Evolutionary conservation across 1,140 invertebrate genomes (phyloP).

Genomic region (Psilanteris sp.): DNA sequence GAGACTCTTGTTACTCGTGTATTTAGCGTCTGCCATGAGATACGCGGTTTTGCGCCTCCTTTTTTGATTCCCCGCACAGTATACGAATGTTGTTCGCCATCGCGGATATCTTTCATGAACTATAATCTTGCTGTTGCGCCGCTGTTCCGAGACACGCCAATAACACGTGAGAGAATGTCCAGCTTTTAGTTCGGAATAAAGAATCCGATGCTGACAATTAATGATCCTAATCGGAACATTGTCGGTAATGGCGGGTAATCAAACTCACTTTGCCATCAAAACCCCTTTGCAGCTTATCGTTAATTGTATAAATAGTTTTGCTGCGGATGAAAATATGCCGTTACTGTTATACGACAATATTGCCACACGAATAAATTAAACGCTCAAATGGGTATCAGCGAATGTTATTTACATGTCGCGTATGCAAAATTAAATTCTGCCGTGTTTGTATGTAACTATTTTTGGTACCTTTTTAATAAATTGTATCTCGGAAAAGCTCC

Average conservation of each 20-base stretch:
- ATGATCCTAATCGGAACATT: conserved; percentile 6
- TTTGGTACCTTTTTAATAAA: too few relatives aligned
- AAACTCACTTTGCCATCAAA: too few relatives aligned
- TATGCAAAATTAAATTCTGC: too few relatives aligned
- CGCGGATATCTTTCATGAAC: conserved; percentile 31
- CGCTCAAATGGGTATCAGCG: too few relatives aligned
- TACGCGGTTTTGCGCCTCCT: conserved; percentile 33
- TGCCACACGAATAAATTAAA: too few relatives aligned
- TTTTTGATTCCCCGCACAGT: conserved; percentile 16
- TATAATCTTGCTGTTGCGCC: conserved; percentile 37
- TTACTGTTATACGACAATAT: too few relatives aligned
- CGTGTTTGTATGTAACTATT: too few relatives aligned
- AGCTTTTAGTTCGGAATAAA: conserved; percentile 11
- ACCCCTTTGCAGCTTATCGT: too few relatives aligned
- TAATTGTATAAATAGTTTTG: too few relatives aligned
- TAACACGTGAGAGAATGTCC: conserved; percentile 77
- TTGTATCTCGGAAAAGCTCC: too few relatives aligned
- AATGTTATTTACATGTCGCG: too few relatives aligned
- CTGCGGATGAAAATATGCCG: too few relatives aligned
- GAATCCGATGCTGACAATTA: conserved; percentile 3
- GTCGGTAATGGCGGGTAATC: conserved; percentile 10
- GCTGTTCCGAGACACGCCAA: conserved; percentile 57
- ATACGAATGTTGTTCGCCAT: conserved; percentile 24
- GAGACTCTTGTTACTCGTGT: conserved; percentile 51
- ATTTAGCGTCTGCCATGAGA: conserved; percentile 57